Evolutionary conservation across 2,888 invertebrate species (phyloP), one percentile per base, ranked within the genome.

Genomic region (Galerucella nymphaeae): DNA sequence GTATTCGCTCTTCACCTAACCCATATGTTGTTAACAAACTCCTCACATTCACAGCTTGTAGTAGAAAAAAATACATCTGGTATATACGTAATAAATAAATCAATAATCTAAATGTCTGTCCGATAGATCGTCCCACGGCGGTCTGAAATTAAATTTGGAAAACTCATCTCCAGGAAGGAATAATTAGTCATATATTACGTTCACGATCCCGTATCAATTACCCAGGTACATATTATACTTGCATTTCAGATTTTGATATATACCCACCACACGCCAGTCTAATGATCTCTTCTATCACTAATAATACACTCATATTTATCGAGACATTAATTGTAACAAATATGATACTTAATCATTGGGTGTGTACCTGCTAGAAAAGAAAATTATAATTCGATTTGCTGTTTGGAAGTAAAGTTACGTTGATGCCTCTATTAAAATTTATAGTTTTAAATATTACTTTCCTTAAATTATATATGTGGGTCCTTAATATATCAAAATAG

Each of bases 261-360:
- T 16, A 55, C 1, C 55, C 20, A 55, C 55, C 55, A 20, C 55
- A 55, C 16, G 55, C 55, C 20, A 20, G 13, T 13, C 9, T 18
- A 18, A 55, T 55, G 9, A n/a, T 4, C 55, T 13, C 55, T 55
- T 20, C 16, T 20, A 55, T 55, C 18, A 20, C 20, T 55, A 55
- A 55, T 55, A 55, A 55, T 55, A 55, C 20, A 20, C 20, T 5
- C 11, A 13, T 20, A 20, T 55, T 55, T 55, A 55, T 55, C 55
- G 55, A 13, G 55, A 55, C 55, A 55, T 55, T 18, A 55, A 55
- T 55, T 55, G 55, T 55, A 55, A 55, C 18, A 18, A 55, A 55
- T 18, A 20, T 18, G 55, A 9, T 20, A 16, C n/a, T 55, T 55
- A 55, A 55, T 55, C 55, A 20, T n/a, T n/a, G 53, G 53, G 53